Percentiles rank a stretch among this genome's conserved stretches.
These are phyloP conservation scores for Rugalucina vietnamica DNA, from an alignment of 2,888 invertebrate species.

Conservation along the genomic window DNA sequence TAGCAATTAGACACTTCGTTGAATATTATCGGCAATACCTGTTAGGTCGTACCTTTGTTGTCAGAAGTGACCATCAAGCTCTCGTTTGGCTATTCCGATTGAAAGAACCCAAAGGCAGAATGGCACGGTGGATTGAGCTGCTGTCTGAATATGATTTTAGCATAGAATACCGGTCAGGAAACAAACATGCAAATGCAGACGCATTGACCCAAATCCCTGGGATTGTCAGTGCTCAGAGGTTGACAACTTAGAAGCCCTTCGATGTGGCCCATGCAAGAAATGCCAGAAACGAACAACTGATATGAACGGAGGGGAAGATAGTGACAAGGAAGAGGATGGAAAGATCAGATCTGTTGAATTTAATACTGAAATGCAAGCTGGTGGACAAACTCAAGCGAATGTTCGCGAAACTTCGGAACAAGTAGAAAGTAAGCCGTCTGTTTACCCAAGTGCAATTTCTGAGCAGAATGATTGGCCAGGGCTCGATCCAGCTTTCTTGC, in stretches of 20 bases:
- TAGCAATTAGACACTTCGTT: background rate
- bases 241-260: slow-evolving; percentile 20
- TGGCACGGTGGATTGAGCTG: slow-evolving; percentile 52
- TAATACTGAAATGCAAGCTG: too few relatives aligned
- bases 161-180: slow-evolving; percentile 52
- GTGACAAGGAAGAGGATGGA: too few relatives aligned
- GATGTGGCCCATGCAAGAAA: slow-evolving; percentile 48
- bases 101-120: slow-evolving; percentile 57
- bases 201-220: slow-evolving; percentile 45
- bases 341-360: too few relatives aligned
- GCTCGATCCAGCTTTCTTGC: background rate
- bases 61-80: slow-evolving; percentile 29
- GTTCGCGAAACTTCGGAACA: too few relatives aligned
- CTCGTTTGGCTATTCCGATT: slow-evolving; percentile 51
- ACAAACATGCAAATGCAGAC: slow-evolving; percentile 56
- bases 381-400: too few relatives aligned
- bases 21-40: background rate
- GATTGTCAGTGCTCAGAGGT: slow-evolving; percentile 41
- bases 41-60: slow-evolving; percentile 3
- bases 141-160: slow-evolving; percentile 48
- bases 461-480: background rate
- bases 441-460: too few relatives aligned
- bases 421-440: too few relatives aligned
- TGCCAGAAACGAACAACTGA: slow-evolving; percentile 15
- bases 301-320: too few relatives aligned